phyloP scores from a whole-genome alignment of 2,797 vertebrate species.

The Lepilemur septentrionalis region DNA sequence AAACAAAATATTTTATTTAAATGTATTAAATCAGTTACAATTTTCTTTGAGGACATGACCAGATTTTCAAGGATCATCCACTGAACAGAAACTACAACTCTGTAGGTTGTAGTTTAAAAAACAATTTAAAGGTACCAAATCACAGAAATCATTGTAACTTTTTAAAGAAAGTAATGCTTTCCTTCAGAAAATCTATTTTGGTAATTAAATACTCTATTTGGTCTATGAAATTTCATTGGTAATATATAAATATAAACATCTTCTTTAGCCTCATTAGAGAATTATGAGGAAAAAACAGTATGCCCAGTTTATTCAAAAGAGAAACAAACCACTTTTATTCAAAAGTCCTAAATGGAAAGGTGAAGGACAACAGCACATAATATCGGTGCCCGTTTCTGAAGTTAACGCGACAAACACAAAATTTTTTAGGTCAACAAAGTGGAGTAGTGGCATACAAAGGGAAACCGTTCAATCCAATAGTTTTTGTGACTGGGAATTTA shows the following conservation, averaged over 20 bases:
- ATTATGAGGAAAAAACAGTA: neutral
- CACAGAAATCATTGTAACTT: neutral
- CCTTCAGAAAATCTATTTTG: neutral
- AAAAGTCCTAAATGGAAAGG: neutral
- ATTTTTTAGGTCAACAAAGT: neutral
- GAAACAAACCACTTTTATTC: neutral
- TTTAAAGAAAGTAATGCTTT: neutral
- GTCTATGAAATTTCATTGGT: neutral
- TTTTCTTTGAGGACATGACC: conserved; percentile 27
- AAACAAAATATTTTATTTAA: conserved; percentile 19
- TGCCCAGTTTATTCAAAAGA: neutral
- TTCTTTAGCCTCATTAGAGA: neutral
- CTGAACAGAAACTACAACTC: neutral
- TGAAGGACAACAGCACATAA: neutral
- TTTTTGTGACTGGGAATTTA: neutral
- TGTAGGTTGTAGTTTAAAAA: neutral
- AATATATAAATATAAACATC: neutral
- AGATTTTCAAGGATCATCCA: neutral
- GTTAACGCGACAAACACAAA: neutral
- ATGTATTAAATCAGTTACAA: neutral
- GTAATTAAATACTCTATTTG: neutral
- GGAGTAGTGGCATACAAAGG: neutral
- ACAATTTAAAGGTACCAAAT: conserved; percentile 23
- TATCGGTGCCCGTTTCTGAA: too few relatives aligned
- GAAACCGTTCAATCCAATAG: neutral